phyloP scores from a whole-genome alignment of 2,113 vertebrate genomes.

The Ploceus nigricollis region DNA sequence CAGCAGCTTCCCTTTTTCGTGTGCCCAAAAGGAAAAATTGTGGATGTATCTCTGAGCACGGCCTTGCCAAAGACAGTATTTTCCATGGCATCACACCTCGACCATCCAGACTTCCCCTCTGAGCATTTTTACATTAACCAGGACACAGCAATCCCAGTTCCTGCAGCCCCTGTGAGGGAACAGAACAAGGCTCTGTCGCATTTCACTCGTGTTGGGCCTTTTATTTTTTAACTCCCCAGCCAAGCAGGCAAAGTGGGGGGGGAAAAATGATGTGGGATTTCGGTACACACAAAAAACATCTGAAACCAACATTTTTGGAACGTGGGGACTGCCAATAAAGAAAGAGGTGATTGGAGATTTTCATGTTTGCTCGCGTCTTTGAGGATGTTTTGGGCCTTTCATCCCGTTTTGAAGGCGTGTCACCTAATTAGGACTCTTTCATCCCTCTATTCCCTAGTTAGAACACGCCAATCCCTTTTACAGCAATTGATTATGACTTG shows the following conservation, averaged over 20 bases:
- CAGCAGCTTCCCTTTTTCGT: background rate
- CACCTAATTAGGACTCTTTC: slow-evolving; percentile 73
- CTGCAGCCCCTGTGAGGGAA: background rate
- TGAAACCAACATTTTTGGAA: slow-evolving; percentile 26
- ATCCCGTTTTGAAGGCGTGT: slow-evolving; percentile 61
- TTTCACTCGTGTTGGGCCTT: background rate
- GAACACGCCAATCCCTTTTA: slow-evolving; percentile 62
- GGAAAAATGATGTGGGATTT: background rate
- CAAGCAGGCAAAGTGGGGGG: background rate
- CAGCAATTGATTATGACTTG: slow-evolving; percentile 69
- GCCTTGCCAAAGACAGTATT: background rate
- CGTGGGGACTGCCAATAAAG: slow-evolving; percentile 16
- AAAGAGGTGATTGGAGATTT: slow-evolving; percentile 60
- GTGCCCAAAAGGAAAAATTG: background rate
- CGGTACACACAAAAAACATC: background rate
- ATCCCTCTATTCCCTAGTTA: slow-evolving; percentile 61
- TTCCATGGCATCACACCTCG: background rate
- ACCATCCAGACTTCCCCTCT: background rate
- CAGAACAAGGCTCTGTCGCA: background rate
- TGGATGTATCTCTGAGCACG: background rate
- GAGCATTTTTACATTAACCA: background rate
- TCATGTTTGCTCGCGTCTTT: background rate
- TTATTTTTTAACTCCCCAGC: background rate
- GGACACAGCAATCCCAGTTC: background rate
- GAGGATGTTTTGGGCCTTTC: slow-evolving; percentile 67